Evolutionary conservation across 2,888 invertebrate species (phyloP), one percentile per base, ranked within the genome.

Genomic region (Scaptomyza cyrtandrae): DNA sequence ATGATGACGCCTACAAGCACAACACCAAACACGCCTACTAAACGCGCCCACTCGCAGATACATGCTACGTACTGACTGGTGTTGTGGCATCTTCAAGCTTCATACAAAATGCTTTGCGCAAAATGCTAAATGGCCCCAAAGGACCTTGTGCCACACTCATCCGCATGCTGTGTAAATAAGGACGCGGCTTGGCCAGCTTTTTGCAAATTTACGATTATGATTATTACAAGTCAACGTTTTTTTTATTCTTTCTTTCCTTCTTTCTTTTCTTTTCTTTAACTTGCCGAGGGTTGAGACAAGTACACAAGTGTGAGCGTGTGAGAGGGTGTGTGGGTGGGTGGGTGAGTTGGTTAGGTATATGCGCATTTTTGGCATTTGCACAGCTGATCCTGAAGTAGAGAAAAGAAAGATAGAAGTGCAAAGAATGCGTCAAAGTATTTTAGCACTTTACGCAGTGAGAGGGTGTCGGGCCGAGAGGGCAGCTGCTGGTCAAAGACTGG

Each of bases 191-290:
- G 66, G 80, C 84, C 83, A 71, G 80, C 80, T 82, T 80, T 83
- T 88, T 80, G 84, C 78, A 84, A 87, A 88, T 87, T 87, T 87
- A 87, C 87, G 87, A 88, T 87, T 87, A 87, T 86, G 87, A 87
- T 88, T 87, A 87, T 87, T 87, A 85, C 87, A 88, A 88, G 88
- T 88, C 88, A 78, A 88, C 78, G 80, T 80, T 79, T 69, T 74
- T 71, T 67, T 74, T 61, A n/a, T 61, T 48, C 39, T 33, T 44
- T 39, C 13, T 24, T 37, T 55, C 13, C 31, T 39, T 41, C 41
- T 48, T 27, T 50, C 4, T 27, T 37, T 50, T 14, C 35, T 19
- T 43, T 16, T 49, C 54, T 56, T 37, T 35, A 41, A 29, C 44
- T 56, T 29, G 44, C 14, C 35, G 58, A 71, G 69, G 73, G 68